Evolutionary conservation across 2,797 vertebrate genomes (phyloP), one percentile per base, ranked within the genome.

Genomic region (Malurus splendens): DNA sequence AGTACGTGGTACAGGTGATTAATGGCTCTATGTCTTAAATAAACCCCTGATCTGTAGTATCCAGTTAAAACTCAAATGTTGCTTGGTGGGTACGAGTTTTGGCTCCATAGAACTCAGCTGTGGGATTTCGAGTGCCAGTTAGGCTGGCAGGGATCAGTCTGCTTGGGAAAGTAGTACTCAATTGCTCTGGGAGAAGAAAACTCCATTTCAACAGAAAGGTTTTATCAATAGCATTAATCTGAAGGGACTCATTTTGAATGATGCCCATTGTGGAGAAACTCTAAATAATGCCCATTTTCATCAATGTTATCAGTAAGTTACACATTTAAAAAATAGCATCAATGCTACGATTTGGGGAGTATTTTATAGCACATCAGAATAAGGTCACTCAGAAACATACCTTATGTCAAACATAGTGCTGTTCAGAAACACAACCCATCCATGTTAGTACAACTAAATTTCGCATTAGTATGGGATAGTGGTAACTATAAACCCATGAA

Each of bases 101-200:
- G 84, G 89, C 90, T 84, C 77, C 78, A 56, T 16, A 86, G 94
- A 95, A 86, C 23, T 74, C 54, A 90, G 76, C 82, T 86, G 87
- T 87, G 93, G 82, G 92, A 94, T 95, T 95, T 92, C 84, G 79
- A 95, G 90, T 39, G 77, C 79, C 87, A 90, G 73, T 86, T 84
- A 57, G 64, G 57, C 73, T 86, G 85, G 87, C 78, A 90, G 64
- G 71, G 79, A 76, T 76, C 84, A 89, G 51, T 78, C 90, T 92
- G 65, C 51, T 79, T 57, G 74, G 92, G 78, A 82, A 64, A 73
- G 42, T 51, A n/a, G 86, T 94, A 93, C 89, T 77, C 90, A 74
- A 62, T n/a, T 92, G 65, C 42, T 82, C 47, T 79, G 56, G 42
- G 65, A 74, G 51, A 38, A 83, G 41, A 85, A 93, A 90, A 93